Evolutionary conservation across 2,888 invertebrate genomes (phyloP), one percentile per base, ranked within the genome.

Genomic region (Cheilosia pagana): DNA sequence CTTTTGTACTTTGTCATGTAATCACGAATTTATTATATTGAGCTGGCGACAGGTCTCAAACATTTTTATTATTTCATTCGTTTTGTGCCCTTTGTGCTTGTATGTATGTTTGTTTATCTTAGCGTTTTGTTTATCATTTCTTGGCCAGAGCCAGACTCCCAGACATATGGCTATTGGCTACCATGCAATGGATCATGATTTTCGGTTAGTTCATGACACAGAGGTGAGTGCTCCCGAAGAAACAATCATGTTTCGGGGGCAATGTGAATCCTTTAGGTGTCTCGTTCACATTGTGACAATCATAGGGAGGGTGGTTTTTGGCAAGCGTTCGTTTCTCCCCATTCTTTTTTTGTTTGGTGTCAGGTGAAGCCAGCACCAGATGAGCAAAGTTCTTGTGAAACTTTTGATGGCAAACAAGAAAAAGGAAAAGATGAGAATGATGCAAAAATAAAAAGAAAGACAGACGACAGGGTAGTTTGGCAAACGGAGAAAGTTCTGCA

Each of bases 11-110:
- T 89, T 89, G 89, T 90, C 89, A 89, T 90, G 90, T 89, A 89
- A 90, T 91, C 91, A 91, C 91, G 91, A 91, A 90, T 91, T 91
- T 91, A 90, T 91, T 91, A 90, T 91, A 91, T 91, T 90, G 91
- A 86, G 81, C 67, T 77, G 86, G 86, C 86, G 85, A 85, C 85
- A 85, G 85, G 85, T 85, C 85, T 85, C 85, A 85, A 85, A 85
- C 85, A 85, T 85, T 85, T 85, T 85, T 85, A 85, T 85, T 85
- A 85, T 85, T 85, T 75, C 75, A 67, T 81, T 76, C 63, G 70
- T 83, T 74, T 68, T 81, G 59, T 71, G 81, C 59, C 75, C 75
- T 76, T 85, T 85, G 3, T 35, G n/a, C n/a, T n/a, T n/a, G n/a
- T n/a, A n/a, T n/a, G 35, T 35, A 3, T 12, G 85, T 85, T 85